Conservation (phyloP, 1,140 invertebrate species). For the Samia ricini region DNA sequence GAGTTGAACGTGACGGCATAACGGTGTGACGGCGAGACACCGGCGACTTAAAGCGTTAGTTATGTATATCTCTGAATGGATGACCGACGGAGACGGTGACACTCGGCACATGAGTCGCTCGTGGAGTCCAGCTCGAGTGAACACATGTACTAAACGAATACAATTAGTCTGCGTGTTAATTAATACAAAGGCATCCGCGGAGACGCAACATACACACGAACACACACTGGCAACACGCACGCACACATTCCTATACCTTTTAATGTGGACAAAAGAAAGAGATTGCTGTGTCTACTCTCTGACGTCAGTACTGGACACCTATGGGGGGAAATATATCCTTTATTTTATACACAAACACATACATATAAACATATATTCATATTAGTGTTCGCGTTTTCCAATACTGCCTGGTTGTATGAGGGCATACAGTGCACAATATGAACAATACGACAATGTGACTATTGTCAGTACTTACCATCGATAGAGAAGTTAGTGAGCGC, state of each 20-base stretch:
- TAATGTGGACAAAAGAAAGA: constrained; percentile 71
- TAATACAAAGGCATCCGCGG: constrained; percentile 36
- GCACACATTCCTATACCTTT: constrained; percentile 75
- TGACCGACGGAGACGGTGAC: constrained; percentile 3
- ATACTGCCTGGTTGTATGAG: not conserved
- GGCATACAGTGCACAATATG: not conserved
- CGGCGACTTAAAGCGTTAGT: constrained; percentile 63
- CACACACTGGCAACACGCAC: constrained; percentile 72
- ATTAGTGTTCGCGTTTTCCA: not conserved
- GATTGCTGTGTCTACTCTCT: constrained; percentile 74
- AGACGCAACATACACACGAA: too few species aligned
- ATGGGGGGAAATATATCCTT: constrained; percentile 68
- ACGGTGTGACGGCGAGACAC: constrained; percentile 49
- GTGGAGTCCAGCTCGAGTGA: not conserved
- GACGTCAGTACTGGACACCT: constrained; percentile 75
- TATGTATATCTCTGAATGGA: constrained; percentile 23
- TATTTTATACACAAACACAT: constrained; percentile 26
- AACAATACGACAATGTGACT: too few species aligned
- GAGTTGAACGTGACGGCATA: constrained; percentile 23
- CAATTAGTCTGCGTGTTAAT: constrained; percentile 34
- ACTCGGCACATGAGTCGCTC: not conserved
- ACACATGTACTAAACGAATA: constrained; percentile 34
- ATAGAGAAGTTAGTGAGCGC: constrained; percentile 66
- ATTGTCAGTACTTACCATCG: constrained; percentile 52
- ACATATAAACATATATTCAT: not conserved